These are phyloP conservation scores for Nipponia nippon DNA, from an alignment of 2,113 vertebrate species.

Conservation along the genomic window DNA sequence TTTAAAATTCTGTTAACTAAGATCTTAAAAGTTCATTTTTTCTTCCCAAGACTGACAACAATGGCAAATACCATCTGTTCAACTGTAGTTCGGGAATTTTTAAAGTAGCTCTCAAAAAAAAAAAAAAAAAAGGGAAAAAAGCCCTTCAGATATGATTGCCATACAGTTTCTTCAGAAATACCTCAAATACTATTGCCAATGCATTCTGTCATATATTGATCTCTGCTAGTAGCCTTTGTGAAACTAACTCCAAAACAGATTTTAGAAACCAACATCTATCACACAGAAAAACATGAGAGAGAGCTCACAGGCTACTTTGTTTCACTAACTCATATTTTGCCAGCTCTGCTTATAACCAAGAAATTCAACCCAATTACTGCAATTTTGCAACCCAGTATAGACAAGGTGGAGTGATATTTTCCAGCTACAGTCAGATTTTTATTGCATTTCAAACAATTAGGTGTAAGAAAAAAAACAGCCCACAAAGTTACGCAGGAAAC, in stretches of 20 bases:
- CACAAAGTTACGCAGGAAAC: not conserved
- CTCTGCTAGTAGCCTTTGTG: not conserved
- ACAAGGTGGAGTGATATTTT: not conserved
- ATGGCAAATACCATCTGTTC: conserved; percentile 19
- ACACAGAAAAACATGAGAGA: not conserved
- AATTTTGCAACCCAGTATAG: not conserved
- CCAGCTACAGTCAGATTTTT: not conserved
- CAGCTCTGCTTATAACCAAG: not conserved
- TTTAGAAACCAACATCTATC: not conserved
- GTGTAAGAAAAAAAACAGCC: not conserved
- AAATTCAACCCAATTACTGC: not conserved
- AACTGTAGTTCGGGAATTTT: not conserved
- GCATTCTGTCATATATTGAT: not conserved
- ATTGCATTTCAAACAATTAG: not conserved
- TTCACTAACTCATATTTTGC: not conserved
- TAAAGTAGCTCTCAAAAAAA: not conserved
- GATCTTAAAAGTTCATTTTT: not conserved
- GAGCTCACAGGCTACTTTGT: not conserved
- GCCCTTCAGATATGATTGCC: conserved; percentile 14
- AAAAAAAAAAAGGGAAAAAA: not conserved
- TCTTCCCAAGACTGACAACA: not conserved
- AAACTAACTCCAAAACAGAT: not conserved
- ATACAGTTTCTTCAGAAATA: conserved; percentile 41
- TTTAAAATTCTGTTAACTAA: conserved; percentile 20
- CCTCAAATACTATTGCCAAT: not conserved